Conservation (phyloP, 30 jellyfish, hydroid and myxozoan genomes). For the Hydra vulgaris region DNA sequence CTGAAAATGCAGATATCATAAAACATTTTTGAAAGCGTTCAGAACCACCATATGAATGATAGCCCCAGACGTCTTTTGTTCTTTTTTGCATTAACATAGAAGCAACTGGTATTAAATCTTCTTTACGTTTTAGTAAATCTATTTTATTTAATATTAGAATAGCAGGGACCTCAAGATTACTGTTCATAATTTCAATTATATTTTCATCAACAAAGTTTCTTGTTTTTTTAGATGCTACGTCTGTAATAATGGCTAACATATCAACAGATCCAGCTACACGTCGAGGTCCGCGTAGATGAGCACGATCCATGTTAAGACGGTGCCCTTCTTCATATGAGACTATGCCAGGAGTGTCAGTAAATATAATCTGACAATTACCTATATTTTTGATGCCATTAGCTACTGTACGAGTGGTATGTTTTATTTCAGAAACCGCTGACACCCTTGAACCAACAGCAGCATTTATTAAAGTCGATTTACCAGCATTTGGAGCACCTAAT, state of each 20-base stretch:
- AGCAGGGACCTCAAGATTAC: constrained; percentile 41
- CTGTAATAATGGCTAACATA: constrained; percentile 65
- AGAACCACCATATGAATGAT: constrained; percentile 66
- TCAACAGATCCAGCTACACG: constrained; percentile 51
- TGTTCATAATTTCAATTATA: constrained; percentile 47
- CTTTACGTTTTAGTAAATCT: constrained; percentile 51
- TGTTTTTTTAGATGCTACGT: constrained; percentile 40
- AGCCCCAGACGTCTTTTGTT: constrained; percentile 66
- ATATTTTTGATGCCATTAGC: constrained; percentile 37
- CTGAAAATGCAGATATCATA: constrained; percentile 56
- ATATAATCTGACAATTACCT: constrained; percentile 58
- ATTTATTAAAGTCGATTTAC: constrained; percentile 79
- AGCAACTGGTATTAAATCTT: constrained; percentile 32
- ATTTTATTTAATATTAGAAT: constrained; percentile 62
- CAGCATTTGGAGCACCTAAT: constrained; percentile 91
- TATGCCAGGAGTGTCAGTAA: constrained; percentile 91
- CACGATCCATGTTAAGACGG: constrained; percentile 61
- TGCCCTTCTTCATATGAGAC: constrained; percentile 67
- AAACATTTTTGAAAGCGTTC: constrained; percentile 53
- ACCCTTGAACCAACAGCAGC: constrained; percentile 56
- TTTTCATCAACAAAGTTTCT: constrained; percentile 58
- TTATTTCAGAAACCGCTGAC: constrained; percentile 51
- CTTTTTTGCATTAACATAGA: constrained; percentile 45
- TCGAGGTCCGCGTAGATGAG: constrained; percentile 71
- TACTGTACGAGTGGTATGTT: constrained; percentile 79